A percentile compares a stretch with the other conserved stretches of the same genome.
These are phyloP conservation scores for Sthenelais limicola DNA, from an alignment of 2,888 invertebrate species.

Conservation along the genomic window DNA sequence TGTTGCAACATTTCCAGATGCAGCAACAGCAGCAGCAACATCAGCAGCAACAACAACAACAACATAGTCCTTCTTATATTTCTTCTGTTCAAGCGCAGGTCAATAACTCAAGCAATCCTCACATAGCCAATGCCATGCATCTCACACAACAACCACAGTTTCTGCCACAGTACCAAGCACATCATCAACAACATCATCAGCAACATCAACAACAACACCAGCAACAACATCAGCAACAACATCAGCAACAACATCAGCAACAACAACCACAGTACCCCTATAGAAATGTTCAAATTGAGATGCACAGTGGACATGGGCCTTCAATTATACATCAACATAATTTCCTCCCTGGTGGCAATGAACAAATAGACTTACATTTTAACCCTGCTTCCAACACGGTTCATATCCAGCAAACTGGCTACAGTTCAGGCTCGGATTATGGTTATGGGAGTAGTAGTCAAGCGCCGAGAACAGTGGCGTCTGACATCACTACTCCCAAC, in stretches of 20 bases:
- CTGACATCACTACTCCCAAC: slow-evolving; percentile 53
- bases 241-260: slow-evolving; percentile 47
- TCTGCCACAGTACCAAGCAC: slow-evolving; percentile 11
- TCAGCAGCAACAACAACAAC: slow-evolving; percentile 30
- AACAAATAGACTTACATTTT: neutral
- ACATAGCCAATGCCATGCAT: slow-evolving; percentile 49
- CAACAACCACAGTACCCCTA: slow-evolving; percentile 40
- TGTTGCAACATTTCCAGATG: too few species aligned
- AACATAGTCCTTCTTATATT: slow-evolving; percentile 53
- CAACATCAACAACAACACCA: neutral
- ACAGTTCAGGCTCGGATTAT: slow-evolving; percentile 5
- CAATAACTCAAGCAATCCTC: slow-evolving; percentile 72
- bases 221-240: slow-evolving; percentile 19
- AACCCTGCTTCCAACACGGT: neutral
- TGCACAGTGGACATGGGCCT: slow-evolving; percentile 47
- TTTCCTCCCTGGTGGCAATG: neutral
- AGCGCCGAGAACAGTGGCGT: slow-evolving; percentile 41
- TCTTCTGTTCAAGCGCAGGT: slow-evolving; percentile 67
- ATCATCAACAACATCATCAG: slow-evolving; percentile 16
- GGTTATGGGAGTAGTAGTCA: slow-evolving; percentile 16
- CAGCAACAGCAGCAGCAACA: slow-evolving; percentile 10
- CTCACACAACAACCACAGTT: slow-evolving; percentile 25
- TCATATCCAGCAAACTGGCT: slow-evolving; percentile 29
- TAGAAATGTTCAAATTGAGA: slow-evolving; percentile 39
- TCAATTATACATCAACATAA: slow-evolving; percentile 48